A percentile compares a stretch with the other conserved stretches of the same genome.
Evolutionary conservation across 2,888 invertebrate species (phyloP).

Genomic region (Polyommatus iphigenia): DNA sequence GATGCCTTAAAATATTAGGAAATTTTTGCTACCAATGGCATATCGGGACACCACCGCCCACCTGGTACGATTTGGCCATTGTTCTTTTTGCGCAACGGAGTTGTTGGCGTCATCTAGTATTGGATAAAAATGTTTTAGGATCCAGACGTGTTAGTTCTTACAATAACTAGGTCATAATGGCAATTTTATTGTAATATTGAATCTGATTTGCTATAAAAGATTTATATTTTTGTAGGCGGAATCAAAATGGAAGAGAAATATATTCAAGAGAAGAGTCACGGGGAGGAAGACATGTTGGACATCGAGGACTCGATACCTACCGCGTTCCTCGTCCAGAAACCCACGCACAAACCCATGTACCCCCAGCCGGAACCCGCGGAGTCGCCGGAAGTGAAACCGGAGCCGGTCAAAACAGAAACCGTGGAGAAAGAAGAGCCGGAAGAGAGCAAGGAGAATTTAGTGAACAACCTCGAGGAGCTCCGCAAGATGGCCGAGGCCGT

Average conservation of each 20-base stretch:
- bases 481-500: constrained; percentile 73
- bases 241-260: constrained; percentile 80
- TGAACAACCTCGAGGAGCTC: constrained; percentile 74
- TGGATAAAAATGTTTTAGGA: too few species aligned
- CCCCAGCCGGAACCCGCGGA: constrained; percentile 66
- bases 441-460: constrained; percentile 67
- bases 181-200: too few species aligned
- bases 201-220: neutral
- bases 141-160: too few species aligned
- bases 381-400: constrained; percentile 69
- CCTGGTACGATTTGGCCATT: too few species aligned
- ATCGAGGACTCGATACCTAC: constrained; percentile 80
- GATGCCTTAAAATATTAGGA: too few species aligned
- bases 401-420: constrained; percentile 65
- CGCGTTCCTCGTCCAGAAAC: constrained; percentile 75
- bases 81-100: too few species aligned
- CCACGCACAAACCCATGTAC: constrained; percentile 72
- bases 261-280: constrained; percentile 71
- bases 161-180: too few species aligned
- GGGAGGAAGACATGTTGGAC: constrained; percentile 73
- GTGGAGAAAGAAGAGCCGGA: constrained; percentile 51
- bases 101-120: too few species aligned
- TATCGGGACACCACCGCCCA: too few species aligned
- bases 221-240: constrained; percentile 46
- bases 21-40: too few species aligned